Conservation (phyloP, 2,888 invertebrate species). For the Tenthredo livida region DNA sequence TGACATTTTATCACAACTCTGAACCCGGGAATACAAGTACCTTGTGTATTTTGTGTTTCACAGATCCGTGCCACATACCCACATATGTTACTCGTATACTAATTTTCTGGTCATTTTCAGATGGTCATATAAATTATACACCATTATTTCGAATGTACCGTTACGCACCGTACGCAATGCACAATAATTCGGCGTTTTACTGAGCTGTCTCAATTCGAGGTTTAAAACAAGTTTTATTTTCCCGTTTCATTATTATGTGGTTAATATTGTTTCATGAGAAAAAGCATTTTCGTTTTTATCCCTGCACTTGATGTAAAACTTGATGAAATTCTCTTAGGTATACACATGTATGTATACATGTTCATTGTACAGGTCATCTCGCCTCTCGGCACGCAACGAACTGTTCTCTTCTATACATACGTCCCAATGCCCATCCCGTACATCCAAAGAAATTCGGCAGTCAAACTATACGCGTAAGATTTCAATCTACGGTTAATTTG, state of each 20-base stretch:
- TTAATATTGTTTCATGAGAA: background rate
- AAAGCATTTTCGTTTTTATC: background rate
- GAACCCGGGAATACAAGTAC: background rate
- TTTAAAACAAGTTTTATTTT: background rate
- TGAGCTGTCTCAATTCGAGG: background rate
- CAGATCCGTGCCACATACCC: background rate
- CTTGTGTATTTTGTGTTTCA: background rate
- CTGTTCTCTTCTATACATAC: background rate
- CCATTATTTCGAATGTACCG: constrained; percentile 7
- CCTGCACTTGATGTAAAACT: background rate
- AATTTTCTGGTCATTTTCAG: constrained; percentile 25
- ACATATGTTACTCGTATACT: background rate
- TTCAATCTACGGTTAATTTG: constrained; percentile 48
- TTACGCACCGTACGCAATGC: background rate
- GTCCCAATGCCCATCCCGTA: background rate
- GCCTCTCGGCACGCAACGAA: background rate
- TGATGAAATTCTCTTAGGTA: background rate
- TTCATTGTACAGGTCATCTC: background rate
- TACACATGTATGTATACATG: background rate
- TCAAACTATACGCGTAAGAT: constrained; percentile 30
- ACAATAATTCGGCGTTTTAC: constrained; percentile 2
- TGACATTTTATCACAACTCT: no score
- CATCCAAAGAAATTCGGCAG: constrained; percentile 17
- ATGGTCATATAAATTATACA: constrained; percentile 22
- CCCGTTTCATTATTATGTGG: background rate